Evolutionary conservation across 2,797 vertebrate species (phyloP), one percentile per base, ranked within the genome.

Genomic region (Notolepis coatsorum): DNA sequence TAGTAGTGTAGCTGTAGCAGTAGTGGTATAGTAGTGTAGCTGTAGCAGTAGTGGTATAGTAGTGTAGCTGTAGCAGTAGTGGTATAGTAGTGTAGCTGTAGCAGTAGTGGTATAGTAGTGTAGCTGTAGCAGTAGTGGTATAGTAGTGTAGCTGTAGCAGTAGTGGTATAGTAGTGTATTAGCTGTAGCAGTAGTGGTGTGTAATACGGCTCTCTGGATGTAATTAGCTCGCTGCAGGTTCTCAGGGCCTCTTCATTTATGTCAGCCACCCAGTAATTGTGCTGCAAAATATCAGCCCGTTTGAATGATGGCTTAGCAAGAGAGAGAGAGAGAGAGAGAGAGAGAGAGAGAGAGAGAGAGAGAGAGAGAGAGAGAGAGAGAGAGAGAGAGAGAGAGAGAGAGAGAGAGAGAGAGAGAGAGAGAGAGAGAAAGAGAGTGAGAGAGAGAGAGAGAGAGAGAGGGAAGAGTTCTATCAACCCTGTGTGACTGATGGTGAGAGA

Each of bases 191-290:
- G 59, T 68, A 69, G 64, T 58, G 59, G 45, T 35, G 53, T 28
- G 59, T 74, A 80, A 70, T 53, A 79, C 57, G 71, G 64, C 52
- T 68, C 73, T 61, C 64, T 61, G 58, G 79, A 79, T 79, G 85
- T 91, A 89, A 91, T 93, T 91, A 90, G 84, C 89, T 91, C 80
- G 79, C 79, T 86, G 81, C 84, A 82, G 87, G 86, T 85, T 91
- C 79, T 63, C 79, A 67, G 84, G 77, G 81, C 80, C 71, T 37
- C 57, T 86, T 91, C 88, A 88, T 91, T 91, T 91, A 86, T 90
- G 90, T 92, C 90, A 92, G 82, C 63, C 80, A 67, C 73, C 60
- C 75, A 88, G 84, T 91, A 89, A 91, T 88, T 88, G 80, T 82
- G 48, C 80, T 87, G 87, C 88, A 89, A 92, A 91, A 88, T 90